These are phyloP conservation scores for Clunio marinus DNA, from an alignment of 2,888 invertebrate genomes.

Conservation along the genomic window DNA sequence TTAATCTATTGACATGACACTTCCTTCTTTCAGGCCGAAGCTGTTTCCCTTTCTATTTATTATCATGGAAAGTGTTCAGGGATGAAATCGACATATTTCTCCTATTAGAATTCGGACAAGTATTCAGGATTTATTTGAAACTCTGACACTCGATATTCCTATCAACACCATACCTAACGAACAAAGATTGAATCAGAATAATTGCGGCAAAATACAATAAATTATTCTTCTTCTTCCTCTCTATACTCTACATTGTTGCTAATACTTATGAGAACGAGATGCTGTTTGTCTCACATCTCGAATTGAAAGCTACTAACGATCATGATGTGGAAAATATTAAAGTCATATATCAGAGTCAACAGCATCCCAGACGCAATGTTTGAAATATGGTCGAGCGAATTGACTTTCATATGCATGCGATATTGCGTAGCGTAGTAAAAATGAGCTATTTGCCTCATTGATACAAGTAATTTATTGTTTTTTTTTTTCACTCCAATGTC, in stretches of 20 bases:
- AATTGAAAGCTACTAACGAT: too few relatives aligned
- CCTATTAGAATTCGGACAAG: too few relatives aligned
- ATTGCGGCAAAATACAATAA: not conserved
- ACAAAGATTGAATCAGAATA: not conserved
- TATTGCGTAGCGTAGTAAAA: not conserved
- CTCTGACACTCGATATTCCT: not conserved
- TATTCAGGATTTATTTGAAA: too few relatives aligned
- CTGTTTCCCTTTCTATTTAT: too few relatives aligned
- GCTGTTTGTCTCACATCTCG: too few relatives aligned
- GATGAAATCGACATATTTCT: too few relatives aligned
- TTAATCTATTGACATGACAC: constrained; percentile 26
- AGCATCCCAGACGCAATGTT: not conserved
- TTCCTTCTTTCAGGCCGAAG: too few relatives aligned
- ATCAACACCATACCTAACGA: not conserved
- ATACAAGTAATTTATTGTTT: not conserved
- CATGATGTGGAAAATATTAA: not conserved
- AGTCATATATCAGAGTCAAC: not conserved
- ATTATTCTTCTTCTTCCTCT: not conserved
- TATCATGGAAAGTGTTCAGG: too few relatives aligned
- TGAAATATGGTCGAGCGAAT: not conserved
- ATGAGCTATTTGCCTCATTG: too few relatives aligned
- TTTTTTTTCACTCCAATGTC: not conserved
- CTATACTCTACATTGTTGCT: too few relatives aligned
- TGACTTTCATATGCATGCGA: not conserved
- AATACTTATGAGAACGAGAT: too few relatives aligned